Conservation (phyloP, 2,113 vertebrate species). For the Thermophis baileyi region DNA sequence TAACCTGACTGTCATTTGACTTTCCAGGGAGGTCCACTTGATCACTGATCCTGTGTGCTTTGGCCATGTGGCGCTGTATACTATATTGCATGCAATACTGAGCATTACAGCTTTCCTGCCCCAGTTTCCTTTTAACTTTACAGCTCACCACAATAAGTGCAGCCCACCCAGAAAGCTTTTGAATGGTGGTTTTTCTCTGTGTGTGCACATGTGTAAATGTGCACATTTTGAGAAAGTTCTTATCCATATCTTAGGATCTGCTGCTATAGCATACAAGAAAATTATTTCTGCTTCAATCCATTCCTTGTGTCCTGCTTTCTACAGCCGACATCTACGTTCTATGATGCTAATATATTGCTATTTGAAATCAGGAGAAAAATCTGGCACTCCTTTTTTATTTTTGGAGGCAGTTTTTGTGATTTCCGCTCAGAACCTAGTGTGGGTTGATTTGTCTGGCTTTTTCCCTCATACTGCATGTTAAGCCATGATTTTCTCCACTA, state of each 20-base stretch:
- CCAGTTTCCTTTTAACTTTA: conserved; percentile 67
- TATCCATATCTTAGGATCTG: conserved; percentile 42
- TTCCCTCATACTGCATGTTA: not conserved
- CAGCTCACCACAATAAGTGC: conserved; percentile 49
- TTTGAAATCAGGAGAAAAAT: not conserved
- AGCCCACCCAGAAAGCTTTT: conserved; percentile 69
- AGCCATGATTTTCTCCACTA: not conserved
- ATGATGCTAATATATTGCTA: not conserved
- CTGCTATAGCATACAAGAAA: conserved; percentile 38
- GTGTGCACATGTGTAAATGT: not conserved
- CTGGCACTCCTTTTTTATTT: not conserved
- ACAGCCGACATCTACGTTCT: not conserved
- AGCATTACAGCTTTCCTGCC: conserved; percentile 52
- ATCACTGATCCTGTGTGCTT: conserved; percentile 71
- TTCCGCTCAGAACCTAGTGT: not conserved
- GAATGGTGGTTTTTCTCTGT: not conserved
- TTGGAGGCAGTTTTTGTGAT: not conserved
- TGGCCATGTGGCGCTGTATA: conserved; percentile 68
- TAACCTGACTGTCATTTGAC: conserved; percentile 67
- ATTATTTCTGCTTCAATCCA: not conserved
- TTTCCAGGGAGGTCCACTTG: conserved; percentile 71
- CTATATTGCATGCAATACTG: conserved; percentile 41
- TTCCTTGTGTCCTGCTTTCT: not conserved
- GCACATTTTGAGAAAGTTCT: conserved; percentile 41
- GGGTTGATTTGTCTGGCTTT: not conserved